A percentile compares a stretch with the other conserved stretches of the same genome.
These are phyloP conservation scores for Brachionus calyciflorus DNA, from an alignment of 1,140 invertebrate genomes.

Conservation along the genomic window DNA sequence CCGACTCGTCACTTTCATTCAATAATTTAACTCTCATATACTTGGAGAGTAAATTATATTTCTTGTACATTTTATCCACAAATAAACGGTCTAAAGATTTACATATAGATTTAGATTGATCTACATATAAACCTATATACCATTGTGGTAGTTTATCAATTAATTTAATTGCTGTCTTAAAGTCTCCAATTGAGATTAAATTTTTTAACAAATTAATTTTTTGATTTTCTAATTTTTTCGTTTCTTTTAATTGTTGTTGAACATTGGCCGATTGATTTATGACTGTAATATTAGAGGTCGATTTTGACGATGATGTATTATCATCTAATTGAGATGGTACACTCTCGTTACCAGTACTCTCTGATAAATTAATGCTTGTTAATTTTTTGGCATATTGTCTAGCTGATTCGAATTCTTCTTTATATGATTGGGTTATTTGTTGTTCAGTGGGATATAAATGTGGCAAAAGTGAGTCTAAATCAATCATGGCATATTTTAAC, in stretches of 20 bases:
- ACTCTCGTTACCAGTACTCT: conserved; percentile 6
- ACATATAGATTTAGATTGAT: conserved; percentile 74
- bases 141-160: conserved; percentile 75
- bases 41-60: conserved; percentile 62
- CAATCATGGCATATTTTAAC: conserved; percentile 79
- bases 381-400: conserved; percentile 73
- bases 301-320: neutral
- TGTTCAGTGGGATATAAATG: conserved; percentile 85
- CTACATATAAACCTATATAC: conserved; percentile 73
- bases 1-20: neutral
- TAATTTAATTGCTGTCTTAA: conserved; percentile 76
- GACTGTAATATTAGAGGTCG: neutral
- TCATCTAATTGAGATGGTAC: conserved; percentile 20
- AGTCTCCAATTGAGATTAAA: conserved; percentile 80
- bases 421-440: conserved; percentile 74
- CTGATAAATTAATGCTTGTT: conserved; percentile 18
- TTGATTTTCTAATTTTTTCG: conserved; percentile 68
- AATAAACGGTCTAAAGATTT: conserved; percentile 77
- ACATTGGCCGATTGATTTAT: neutral
- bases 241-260: conserved; percentile 17
- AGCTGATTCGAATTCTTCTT: conserved; percentile 76
- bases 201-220: conserved; percentile 88
- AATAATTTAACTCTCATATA: conserved; percentile 12
- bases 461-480: conserved; percentile 80
- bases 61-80: conserved; percentile 82